A percentile compares a stretch with the other conserved stretches of the same genome.
Conservation (phyloP, 2,797 vertebrate genomes). For the Tokudaia tokunoshimensis region DNA sequence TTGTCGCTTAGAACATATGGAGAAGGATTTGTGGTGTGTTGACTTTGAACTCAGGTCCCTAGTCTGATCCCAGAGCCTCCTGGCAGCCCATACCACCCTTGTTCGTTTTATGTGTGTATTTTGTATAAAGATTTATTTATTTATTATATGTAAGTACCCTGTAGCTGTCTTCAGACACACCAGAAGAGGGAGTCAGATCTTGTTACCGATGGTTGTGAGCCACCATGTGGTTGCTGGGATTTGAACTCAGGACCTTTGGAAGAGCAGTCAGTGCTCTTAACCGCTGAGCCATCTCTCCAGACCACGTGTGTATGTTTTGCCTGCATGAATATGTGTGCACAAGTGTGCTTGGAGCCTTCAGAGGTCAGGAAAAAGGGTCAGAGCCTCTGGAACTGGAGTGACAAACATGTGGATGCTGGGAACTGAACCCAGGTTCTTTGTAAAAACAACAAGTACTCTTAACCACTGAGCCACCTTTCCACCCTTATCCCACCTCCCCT, state of each 20-base stretch:
- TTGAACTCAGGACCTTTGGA: no score
- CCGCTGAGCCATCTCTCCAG: no score
- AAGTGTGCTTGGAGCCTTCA: background rate
- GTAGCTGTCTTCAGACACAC: no score
- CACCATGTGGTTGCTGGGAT: no score
- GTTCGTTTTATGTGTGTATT: no score
- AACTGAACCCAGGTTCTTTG: background rate
- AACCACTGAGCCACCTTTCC: background rate
- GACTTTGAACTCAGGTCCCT: background rate
- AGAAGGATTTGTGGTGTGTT: background rate
- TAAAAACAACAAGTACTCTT: background rate
- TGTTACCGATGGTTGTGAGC: no score
- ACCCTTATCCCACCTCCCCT: background rate
- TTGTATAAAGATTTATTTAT: no score
- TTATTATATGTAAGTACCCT: no score
- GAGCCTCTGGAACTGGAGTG: background rate
- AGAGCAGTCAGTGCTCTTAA: no score
- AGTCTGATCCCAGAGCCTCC: no score
- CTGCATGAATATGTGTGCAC: background rate
- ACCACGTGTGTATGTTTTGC: background rate
- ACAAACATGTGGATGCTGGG: background rate
- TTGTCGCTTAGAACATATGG: no score
- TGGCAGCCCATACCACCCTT: background rate
- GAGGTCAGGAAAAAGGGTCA: background rate
- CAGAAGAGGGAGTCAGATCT: no score